phyloP scores from a whole-genome alignment of 2,888 invertebrate species.

The Buathra laborator region DNA sequence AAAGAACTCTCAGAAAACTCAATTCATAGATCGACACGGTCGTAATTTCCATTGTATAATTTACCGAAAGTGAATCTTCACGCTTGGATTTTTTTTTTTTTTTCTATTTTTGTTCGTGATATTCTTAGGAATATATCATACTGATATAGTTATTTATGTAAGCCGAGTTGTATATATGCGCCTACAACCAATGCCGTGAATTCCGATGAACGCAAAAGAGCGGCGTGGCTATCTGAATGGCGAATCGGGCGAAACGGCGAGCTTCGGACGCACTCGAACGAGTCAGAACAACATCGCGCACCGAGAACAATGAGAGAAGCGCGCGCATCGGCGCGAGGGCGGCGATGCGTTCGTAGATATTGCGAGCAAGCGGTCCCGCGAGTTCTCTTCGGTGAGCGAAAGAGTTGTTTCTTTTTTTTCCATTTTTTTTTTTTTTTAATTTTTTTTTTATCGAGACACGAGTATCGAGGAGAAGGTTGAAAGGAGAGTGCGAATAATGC shows the following conservation, averaged over 20 bases:
- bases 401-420: slow-evolving; percentile 35
- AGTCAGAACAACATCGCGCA: slow-evolving; percentile 18
- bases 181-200: slow-evolving; percentile 20
- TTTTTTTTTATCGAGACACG: slow-evolving; percentile 52
- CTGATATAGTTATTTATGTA: not conserved
- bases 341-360: slow-evolving; percentile 63
- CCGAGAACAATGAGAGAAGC: slow-evolving; percentile 63
- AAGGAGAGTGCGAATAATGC: slow-evolving; percentile 60
- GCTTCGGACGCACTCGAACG: slow-evolving; percentile 34
- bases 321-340: slow-evolving; percentile 23
- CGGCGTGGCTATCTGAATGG: slow-evolving; percentile 58
- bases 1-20: slow-evolving; percentile 1
- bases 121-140: not conserved
- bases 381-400: slow-evolving; percentile 44
- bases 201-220: slow-evolving; percentile 49
- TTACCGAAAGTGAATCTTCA: not conserved
- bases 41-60: not conserved
- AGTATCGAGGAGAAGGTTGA: slow-evolving; percentile 55
- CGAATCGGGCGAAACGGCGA: slow-evolving; percentile 63
- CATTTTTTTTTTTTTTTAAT: too few species aligned
- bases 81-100: not conserved
- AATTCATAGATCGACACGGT: slow-evolving; percentile 5
- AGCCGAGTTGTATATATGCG: not conserved
- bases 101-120: not conserved
- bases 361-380: slow-evolving; percentile 31